phyloP scores from a whole-genome alignment of 2,888 invertebrate genomes.

The Leptopilina myrica region DNA sequence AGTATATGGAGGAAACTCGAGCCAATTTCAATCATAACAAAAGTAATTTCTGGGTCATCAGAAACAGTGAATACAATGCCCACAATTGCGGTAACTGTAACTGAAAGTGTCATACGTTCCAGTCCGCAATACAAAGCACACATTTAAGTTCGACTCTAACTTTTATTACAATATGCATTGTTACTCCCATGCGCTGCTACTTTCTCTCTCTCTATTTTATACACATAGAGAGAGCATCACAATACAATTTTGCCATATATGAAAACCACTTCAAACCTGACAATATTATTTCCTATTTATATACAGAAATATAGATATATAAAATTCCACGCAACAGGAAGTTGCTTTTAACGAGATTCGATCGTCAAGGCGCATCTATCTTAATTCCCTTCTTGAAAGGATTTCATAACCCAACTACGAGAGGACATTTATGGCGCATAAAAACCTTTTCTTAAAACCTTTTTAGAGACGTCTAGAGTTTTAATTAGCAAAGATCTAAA shows the following conservation, averaged over 20 bases:
- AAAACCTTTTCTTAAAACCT: conserved; percentile 15
- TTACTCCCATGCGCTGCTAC: too few relatives aligned
- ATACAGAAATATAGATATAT: background rate
- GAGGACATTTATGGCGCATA: conserved; percentile 11
- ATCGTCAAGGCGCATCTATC: conserved; percentile 36
- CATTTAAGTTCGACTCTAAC: background rate
- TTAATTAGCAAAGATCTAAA: conserved; percentile 12
- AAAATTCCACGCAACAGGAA: conserved; percentile 34
- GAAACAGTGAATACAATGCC: background rate
- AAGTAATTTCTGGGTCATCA: conserved; percentile 23
- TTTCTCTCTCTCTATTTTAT: background rate
- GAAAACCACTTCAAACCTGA: conserved; percentile 15
- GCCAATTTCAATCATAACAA: background rate
- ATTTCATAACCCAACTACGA: conserved; percentile 14
- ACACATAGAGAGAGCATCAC: background rate
- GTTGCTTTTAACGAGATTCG: conserved; percentile 24
- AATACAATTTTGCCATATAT: background rate
- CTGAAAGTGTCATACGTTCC: conserved; percentile 1
- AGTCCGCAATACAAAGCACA: background rate
- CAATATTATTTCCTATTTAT: conserved; percentile 22
- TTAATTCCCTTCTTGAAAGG: conserved; percentile 30
- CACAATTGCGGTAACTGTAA: conserved; percentile 14
- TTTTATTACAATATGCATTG: conserved; percentile 11
- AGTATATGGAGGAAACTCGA: background rate
- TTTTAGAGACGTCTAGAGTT: background rate